A percentile compares a stretch with the other conserved stretches of the same genome.
phyloP scores from a whole-genome alignment of 2,797 vertebrate genomes.

The Sebastes kiyomatsui region DNA sequence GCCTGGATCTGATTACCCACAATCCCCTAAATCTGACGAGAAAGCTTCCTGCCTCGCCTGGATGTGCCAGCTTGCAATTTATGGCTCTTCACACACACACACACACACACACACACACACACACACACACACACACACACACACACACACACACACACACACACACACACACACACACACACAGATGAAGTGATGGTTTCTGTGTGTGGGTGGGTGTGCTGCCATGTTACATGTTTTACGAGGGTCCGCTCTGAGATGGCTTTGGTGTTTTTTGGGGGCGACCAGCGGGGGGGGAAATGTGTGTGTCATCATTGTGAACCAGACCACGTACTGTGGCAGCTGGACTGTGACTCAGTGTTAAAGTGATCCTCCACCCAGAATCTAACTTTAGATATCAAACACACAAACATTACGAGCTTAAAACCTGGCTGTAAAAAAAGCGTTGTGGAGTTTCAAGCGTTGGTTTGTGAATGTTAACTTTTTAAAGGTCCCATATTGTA shows the following conservation, averaged over 20 bases:
- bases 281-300: neutral
- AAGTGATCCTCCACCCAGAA: neutral
- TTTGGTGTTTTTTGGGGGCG: conserved; percentile 12
- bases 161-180: neutral
- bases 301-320: conserved; percentile 39
- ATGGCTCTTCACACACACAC: conserved; percentile 39
- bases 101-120: neutral
- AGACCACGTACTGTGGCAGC: conserved; percentile 42
- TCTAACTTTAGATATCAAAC: conserved; percentile 1
- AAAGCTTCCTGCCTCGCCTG: conserved; percentile 61
- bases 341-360: neutral
- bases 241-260: conserved; percentile 15
- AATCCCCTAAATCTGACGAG: conserved; percentile 55
- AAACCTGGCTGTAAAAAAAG: neutral
- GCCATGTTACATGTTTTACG: conserved; percentile 50
- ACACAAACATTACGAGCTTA: neutral
- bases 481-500: too few species aligned
- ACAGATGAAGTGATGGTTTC: neutral
- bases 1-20: conserved; percentile 74
- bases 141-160: neutral
- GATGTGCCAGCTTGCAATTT: conserved; percentile 67
- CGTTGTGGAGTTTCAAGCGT: neutral
- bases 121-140: neutral
- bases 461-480: neutral
- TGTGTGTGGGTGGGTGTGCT: conserved; percentile 18